A percentile compares a stretch with the other conserved stretches of the same genome.
Conservation (phyloP, 2,113 vertebrate genomes). For the Myiagra hebetior region DNA sequence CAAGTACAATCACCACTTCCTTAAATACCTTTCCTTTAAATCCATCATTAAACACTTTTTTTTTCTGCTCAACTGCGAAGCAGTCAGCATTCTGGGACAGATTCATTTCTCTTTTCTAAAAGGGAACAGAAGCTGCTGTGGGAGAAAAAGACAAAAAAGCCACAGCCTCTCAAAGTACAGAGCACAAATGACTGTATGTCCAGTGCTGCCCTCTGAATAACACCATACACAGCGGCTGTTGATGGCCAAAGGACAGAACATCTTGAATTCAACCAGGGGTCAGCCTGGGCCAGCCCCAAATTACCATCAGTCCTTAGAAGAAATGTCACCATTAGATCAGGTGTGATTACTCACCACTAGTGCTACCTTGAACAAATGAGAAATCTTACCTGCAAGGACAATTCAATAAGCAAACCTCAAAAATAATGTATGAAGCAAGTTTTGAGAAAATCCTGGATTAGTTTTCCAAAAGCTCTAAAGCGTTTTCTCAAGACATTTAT, state of each 20-base stretch:
- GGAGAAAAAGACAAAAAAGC: no score
- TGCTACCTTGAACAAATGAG: not conserved
- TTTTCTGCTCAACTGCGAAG: not conserved
- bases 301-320: not conserved
- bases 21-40: slow-evolving; percentile 31
- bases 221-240: not conserved
- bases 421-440: not conserved
- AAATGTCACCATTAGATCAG: not conserved
- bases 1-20: not conserved
- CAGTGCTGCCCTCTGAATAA: not conserved
- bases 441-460: not conserved
- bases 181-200: not conserved
- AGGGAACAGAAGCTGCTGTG: not conserved
- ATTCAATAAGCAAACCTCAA: not conserved
- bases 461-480: not conserved
- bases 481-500: not conserved
- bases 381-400: not conserved
- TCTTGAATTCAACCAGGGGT: not conserved
- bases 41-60: not conserved
- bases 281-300: not conserved
- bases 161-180: not conserved
- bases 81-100: not conserved
- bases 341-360: not conserved
- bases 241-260: not conserved
- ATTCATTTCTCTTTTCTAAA: not conserved